These are phyloP conservation scores for Archips xylosteana DNA, from an alignment of 2,888 invertebrate species.

Conservation along the genomic window DNA sequence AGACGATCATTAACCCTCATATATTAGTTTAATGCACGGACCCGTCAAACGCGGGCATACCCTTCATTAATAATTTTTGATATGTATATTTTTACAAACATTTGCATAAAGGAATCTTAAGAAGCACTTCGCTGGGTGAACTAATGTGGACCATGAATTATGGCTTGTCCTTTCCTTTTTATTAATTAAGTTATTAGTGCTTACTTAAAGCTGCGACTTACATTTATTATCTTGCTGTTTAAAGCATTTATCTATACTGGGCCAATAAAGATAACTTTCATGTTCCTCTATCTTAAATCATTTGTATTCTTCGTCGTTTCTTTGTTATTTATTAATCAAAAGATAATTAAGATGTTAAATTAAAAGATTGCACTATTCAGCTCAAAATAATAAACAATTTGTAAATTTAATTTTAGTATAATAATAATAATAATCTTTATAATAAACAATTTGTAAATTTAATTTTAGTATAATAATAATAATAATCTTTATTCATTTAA, in stretches of 20 bases:
- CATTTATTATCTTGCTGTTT: constrained; percentile 39
- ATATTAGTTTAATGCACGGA: constrained; percentile 71
- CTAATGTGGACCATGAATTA: constrained; percentile 69
- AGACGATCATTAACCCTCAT: constrained; percentile 71
- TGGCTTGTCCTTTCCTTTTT: constrained; percentile 57
- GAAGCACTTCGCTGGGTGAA: constrained; percentile 71
- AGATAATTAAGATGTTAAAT: neutral
- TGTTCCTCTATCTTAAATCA: constrained; percentile 15
- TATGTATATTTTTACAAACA: constrained; percentile 69
- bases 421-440: too few species aligned
- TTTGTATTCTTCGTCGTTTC: neutral
- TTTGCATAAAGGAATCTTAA: constrained; percentile 80
- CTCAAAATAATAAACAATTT: too few species aligned
- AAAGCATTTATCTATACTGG: constrained; percentile 20
- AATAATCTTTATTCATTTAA: too few species aligned
- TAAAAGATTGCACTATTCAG: neutral
- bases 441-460: too few species aligned
- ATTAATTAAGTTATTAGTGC: constrained; percentile 71
- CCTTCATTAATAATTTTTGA: constrained; percentile 73
- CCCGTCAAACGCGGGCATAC: constrained; percentile 68
- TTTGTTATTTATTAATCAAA: neutral
- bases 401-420: too few species aligned
- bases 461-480: too few species aligned
- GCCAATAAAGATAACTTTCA: constrained; percentile 14
- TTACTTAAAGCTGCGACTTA: constrained; percentile 38